Conservation (phyloP, 2,797 vertebrate species). For the Atherinosoma microstoma region DNA sequence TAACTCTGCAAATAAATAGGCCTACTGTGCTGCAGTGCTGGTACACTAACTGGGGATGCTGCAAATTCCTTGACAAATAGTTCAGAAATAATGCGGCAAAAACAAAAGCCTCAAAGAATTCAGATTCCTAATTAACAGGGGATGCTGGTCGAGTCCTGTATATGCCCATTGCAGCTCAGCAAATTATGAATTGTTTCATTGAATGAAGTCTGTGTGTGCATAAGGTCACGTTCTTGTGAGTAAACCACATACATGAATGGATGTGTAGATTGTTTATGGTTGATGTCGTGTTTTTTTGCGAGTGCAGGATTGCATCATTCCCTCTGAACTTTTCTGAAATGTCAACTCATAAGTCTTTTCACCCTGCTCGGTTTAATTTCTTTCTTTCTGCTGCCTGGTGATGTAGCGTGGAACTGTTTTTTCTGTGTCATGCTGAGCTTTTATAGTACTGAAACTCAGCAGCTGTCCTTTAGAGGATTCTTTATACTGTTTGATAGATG, state of each 20-base stretch:
- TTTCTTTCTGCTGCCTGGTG: conserved; percentile 60
- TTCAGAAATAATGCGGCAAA: conserved; percentile 85
- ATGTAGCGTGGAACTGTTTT: conserved; percentile 51
- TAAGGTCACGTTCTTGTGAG: conserved; percentile 9
- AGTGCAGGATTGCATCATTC: conserved; percentile 38
- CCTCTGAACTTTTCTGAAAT: conserved; percentile 67
- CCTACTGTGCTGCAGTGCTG: conserved; percentile 69
- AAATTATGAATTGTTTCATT: conserved; percentile 57
- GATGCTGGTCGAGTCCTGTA: conserved; percentile 61
- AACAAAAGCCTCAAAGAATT: conserved; percentile 83
- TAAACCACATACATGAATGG: not conserved
- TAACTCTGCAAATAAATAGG: conserved; percentile 70
- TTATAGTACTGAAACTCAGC: conserved; percentile 35
- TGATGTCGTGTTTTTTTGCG: conserved; percentile 23
- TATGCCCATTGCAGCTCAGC: conserved; percentile 55
- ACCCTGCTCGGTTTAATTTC: conserved; percentile 39
- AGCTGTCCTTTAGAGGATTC: conserved; percentile 39
- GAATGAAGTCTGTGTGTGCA: conserved; percentile 11
- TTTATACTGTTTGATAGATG: conserved; percentile 12
- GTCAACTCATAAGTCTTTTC: conserved; percentile 72
- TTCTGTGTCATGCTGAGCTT: conserved; percentile 40
- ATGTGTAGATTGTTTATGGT: conserved; percentile 30
- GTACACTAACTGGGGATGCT: conserved; percentile 63
- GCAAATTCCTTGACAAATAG: conserved; percentile 86
- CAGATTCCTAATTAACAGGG: conserved; percentile 77